Base-by-base conservation (phyloP, 2,888 invertebrate genomes). In the Epicampocera succincta region DNA sequence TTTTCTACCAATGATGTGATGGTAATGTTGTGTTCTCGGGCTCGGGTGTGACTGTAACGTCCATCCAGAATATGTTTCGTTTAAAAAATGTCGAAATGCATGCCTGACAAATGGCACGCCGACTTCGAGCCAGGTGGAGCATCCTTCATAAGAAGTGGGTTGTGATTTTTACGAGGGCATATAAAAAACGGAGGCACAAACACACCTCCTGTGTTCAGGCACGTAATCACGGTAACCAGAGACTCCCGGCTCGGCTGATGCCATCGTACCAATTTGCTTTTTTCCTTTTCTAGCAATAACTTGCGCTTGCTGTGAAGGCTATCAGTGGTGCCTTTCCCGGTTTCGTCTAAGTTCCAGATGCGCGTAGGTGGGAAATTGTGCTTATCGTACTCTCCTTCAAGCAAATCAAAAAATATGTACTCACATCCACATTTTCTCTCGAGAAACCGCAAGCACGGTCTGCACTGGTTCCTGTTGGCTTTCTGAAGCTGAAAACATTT, bases 31-130 rank as follows among this genome's bases (percentile, higher is more conserved):
- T 78, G 58, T 33, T 84, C 17, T 40, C 72, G 54, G 5, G 80
- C 71, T 15, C 80, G 42, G 1, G 83, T 84, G 44, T 84, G 79
- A 40, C 79, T 83, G 46, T 80, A 84, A 50, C 83, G 71, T 15
- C 83, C 84, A 69, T 82, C 82, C 52, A 80, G 42, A 54, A 83
- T 72, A 19, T 83, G 78, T 15, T 58, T 11, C 69, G 15, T 65
- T 58, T 56, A 13, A 66, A 50, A 80, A 58, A 71, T 65, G 69
- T 38, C 72, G 56, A 0, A 80, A 40, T 58, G 50, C 56, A 66
- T 12, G 60, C 46, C 66, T 66, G 58, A 8, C 65, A 69, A 61
- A 76, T 72, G 71, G 15, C 42, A 65, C 17, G 73, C 33, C 15
- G 60, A 56, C 8, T 66, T 46, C 1, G 76, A 76, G 15, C 61